A percentile compares a stretch with the other conserved stretches of the same genome.
phyloP scores from a whole-genome alignment of 2,888 invertebrate genomes.

The Parthenolecanium corni region DNA sequence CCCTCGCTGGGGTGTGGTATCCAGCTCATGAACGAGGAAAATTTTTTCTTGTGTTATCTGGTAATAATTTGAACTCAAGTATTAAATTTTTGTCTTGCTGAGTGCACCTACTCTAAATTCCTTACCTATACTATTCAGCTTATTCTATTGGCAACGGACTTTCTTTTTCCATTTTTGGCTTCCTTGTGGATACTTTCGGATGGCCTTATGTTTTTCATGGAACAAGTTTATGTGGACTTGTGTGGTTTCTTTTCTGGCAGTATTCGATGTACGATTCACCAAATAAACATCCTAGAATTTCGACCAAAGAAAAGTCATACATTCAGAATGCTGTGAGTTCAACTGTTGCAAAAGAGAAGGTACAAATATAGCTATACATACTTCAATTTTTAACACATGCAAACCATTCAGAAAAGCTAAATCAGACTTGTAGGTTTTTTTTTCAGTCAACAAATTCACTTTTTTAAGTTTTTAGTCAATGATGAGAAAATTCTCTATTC shows the following conservation, averaged over 20 bases:
- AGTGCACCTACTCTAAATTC: neutral
- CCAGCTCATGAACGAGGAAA: constrained; percentile 65
- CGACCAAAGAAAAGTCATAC: constrained; percentile 45
- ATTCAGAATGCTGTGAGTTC: constrained; percentile 48
- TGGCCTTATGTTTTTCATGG: constrained; percentile 63
- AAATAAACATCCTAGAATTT: constrained; percentile 52
- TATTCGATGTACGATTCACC: constrained; percentile 53
- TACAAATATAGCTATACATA: neutral
- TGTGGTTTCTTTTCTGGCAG: constrained; percentile 57
- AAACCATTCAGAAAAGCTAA: neutral
- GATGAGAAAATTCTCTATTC: no score
- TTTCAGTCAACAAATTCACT: no score
- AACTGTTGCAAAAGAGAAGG: constrained; percentile 2
- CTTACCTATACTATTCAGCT: constrained; percentile 42
- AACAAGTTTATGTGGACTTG: constrained; percentile 47
- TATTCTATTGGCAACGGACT: constrained; percentile 55
- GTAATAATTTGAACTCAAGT: constrained; percentile 36
- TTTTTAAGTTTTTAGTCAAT: no score
- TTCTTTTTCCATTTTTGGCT: constrained; percentile 60
- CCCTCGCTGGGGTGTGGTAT: constrained; percentile 70
- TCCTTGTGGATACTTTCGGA: constrained; percentile 50
- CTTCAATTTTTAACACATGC: neutral
- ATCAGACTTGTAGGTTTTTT: no score
- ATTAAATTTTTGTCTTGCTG: no score
- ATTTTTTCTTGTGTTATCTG: constrained; percentile 51